phyloP scores from a whole-genome alignment of 35 echinoderm and acorn worm species.

The Eucidaris tribuloides region DNA sequence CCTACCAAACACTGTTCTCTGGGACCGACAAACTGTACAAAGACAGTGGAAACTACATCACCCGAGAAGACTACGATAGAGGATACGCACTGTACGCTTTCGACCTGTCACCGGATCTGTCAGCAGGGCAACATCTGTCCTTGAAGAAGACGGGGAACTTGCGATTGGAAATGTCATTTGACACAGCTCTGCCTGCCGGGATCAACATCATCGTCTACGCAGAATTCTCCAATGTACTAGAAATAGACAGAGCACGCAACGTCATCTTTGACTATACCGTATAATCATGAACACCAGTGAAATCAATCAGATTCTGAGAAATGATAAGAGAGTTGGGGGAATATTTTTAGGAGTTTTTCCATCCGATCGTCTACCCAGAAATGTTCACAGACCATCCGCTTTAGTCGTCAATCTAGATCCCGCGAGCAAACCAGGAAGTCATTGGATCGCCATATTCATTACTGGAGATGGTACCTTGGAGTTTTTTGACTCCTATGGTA shows the following conservation, averaged over 20 bases:
- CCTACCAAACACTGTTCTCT: slow-evolving; percentile 31
- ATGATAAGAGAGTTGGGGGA: background rate
- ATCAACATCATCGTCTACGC: slow-evolving; percentile 35
- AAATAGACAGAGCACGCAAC: slow-evolving; percentile 31
- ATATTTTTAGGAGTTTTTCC: slow-evolving; percentile 43
- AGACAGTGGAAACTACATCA: slow-evolving; percentile 15
- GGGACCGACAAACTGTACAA: slow-evolving; percentile 21
- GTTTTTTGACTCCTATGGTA: slow-evolving; percentile 55
- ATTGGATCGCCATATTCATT: slow-evolving; percentile 42
- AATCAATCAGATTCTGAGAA: slow-evolving; percentile 1
- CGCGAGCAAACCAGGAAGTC: slow-evolving; percentile 15
- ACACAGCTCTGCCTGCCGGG: background rate
- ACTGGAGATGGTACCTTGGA: background rate
- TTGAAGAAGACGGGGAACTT: slow-evolving; percentile 11
- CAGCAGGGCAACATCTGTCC: background rate
- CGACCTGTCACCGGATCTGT: slow-evolving; percentile 26
- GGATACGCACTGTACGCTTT: slow-evolving; percentile 20
- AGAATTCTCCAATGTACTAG: slow-evolving; percentile 30
- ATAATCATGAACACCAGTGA: slow-evolving; percentile 20
- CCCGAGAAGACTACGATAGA: background rate
- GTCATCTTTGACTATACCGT: slow-evolving; percentile 23
- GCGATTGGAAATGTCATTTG: slow-evolving; percentile 13
- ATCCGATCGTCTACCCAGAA: slow-evolving; percentile 39
- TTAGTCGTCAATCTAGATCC: slow-evolving; percentile 39
- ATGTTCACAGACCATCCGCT: background rate